Conservation (phyloP, 2,113 vertebrate species). For the Embiotoca jacksoni region DNA sequence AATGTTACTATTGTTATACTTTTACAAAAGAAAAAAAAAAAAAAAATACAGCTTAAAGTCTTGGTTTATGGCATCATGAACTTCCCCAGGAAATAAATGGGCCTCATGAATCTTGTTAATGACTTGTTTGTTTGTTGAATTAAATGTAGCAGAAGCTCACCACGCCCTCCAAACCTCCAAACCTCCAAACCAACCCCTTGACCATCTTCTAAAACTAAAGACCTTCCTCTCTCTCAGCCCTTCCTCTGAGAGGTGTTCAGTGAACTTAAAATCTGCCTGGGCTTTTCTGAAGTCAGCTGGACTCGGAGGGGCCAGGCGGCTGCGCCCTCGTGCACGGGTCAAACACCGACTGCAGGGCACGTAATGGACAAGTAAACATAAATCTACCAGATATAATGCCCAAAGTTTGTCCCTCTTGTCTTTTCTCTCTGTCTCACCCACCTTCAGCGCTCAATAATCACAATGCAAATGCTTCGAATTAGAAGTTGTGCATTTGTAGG, state of each 20-base stretch:
- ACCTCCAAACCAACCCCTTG: not conserved
- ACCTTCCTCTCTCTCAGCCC: not conserved
- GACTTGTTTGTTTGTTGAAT: too few relatives aligned
- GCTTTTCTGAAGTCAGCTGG: slow-evolving; percentile 13
- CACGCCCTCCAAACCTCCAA: not conserved
- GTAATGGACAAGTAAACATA: slow-evolving; percentile 38
- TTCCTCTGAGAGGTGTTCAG: slow-evolving; percentile 27
- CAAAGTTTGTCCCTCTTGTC: not conserved
- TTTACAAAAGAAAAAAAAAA: too few relatives aligned
- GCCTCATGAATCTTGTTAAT: not conserved
- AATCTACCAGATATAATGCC: slow-evolving; percentile 50
- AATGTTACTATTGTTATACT: not conserved
- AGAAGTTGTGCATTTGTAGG: slow-evolving; percentile 34
- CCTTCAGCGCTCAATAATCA: slow-evolving; percentile 4
- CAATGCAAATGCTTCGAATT: slow-evolving; percentile 24
- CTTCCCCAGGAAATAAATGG: not conserved
- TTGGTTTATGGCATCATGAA: not conserved
- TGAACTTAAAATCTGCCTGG: not conserved
- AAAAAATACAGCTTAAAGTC: not conserved
- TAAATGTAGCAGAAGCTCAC: not conserved
- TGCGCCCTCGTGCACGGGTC: slow-evolving; percentile 33
- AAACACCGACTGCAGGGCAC: slow-evolving; percentile 32
- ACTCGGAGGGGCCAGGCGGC: slow-evolving; percentile 21
- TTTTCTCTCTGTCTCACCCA: not conserved
- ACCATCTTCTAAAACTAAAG: not conserved